These are phyloP conservation scores for Drosophila anomalipes DNA, from an alignment of 2,888 invertebrate species.

Conservation along the genomic window DNA sequence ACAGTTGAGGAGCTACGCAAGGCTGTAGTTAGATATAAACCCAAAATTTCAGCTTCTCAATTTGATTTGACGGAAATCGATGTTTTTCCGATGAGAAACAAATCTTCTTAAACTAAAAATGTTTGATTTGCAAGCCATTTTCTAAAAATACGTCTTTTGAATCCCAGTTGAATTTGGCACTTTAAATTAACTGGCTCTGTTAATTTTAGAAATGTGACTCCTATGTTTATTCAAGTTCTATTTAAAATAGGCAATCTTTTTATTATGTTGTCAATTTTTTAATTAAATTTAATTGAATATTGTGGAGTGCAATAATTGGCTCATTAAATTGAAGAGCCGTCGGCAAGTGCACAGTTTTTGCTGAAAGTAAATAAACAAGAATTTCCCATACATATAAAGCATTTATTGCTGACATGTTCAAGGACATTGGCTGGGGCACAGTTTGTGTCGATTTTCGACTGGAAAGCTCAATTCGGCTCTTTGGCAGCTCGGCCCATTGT, in stretches of 20 bases:
- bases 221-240: background rate
- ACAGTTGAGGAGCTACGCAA: background rate
- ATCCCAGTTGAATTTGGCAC: background rate
- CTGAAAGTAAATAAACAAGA: background rate
- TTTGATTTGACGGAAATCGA: background rate
- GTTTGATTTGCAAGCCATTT: fast-evolving
- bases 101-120: background rate
- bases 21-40: background rate
- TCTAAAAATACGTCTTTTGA: background rate
- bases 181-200: background rate
- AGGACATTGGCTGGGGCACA: slow-evolving; percentile 15
- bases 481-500: slow-evolving; percentile 17
- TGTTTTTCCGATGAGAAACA: background rate
- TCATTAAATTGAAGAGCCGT: slow-evolving; percentile 28
- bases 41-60: background rate
- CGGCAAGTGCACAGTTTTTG: slow-evolving; percentile 32
- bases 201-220: too few species aligned
- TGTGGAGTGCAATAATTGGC: background rate
- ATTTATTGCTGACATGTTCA: slow-evolving; percentile 10
- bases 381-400: background rate
- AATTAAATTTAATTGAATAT: background rate
- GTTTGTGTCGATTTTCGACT: background rate
- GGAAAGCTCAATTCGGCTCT: slow-evolving; percentile 25
- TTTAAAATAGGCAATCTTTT: background rate
- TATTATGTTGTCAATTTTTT: too few species aligned